Evolutionary conservation across 2,888 invertebrate genomes (phyloP), one percentile per base, ranked within the genome.

Genomic region (Drosophila pseudotalamancana): DNA sequence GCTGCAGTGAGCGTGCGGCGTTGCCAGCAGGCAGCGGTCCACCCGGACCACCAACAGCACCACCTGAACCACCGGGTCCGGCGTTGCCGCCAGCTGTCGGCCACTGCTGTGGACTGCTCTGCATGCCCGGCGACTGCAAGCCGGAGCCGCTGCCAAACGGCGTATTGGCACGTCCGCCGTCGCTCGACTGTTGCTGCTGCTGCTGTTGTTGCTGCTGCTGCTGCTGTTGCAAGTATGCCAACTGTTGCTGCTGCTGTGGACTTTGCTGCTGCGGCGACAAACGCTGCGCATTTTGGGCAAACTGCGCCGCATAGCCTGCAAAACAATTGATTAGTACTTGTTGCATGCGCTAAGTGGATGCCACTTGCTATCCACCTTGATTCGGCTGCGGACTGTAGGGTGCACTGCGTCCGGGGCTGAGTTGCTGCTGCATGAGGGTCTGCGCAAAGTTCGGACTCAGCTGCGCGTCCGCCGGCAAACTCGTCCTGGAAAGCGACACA

Each of bases 401-500:
- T 77, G 91, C 92, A 66, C 90, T 91, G 56, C 91, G 88, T 35
- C 90, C 90, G 2, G 91, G 91, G 73, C 91, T 91, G 39, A 91
- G 79, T 61, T 92, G 92, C 60, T 91, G 91, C 71, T 92, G 92
- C 77, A 92, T 87, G 75, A 92, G 86, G 21, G 88, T 90, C 72
- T 90, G 91, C 76, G 92, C 92, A 89, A 93, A 94, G 86, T 92
- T 93, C 32, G 95, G 95, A 80, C 95, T 95, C 69, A 95, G 92
- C 89, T 94, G 92, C 45, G 93, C 93, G 70, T 93, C 93, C 62
- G 93, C 92, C 11, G 93, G 93, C 78, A 93, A 91, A 77, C 94
- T 93, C 34, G 94, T 94, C 64, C 95, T 93, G 90, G 96, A 95
- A 72, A 98, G 93, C 65, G 97, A 95, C 51, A 98, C 98, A 91